These are phyloP conservation scores for Aleiodes alternator DNA, from an alignment of 2,888 invertebrate genomes.

Conservation along the genomic window DNA sequence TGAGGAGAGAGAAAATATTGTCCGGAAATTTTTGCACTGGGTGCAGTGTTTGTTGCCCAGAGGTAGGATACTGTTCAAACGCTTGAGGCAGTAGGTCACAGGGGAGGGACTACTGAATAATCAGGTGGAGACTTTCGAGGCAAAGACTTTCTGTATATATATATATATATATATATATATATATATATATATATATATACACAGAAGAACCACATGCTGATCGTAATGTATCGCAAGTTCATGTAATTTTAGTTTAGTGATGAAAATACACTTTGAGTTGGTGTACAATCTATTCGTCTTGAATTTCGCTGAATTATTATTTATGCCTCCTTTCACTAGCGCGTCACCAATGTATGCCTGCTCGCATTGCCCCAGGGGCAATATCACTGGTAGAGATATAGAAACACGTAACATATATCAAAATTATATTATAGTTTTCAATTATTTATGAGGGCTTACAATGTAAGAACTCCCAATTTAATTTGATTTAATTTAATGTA, in stretches of 20 bases:
- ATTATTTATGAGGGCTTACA: no score
- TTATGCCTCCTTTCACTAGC: conserved; percentile 19
- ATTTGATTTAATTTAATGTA: no score
- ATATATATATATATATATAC: neutral
- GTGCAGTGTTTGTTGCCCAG: conserved; percentile 3
- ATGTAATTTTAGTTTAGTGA: conserved; percentile 12
- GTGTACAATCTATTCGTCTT: conserved; percentile 1
- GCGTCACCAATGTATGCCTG: conserved; percentile 12
- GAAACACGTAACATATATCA: neutral
- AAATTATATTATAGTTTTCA: no score
- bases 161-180: neutral
- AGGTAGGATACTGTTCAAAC: conserved; percentile 15
- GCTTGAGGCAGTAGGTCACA: conserved; percentile 32
- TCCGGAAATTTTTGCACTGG: conserved; percentile 23
- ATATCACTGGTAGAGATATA: neutral
- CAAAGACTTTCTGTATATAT: no score
- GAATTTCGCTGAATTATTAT: conserved; percentile 11
- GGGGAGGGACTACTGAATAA: conserved; percentile 26
- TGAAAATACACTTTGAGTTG: neutral
- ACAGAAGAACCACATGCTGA: conserved; percentile 3
- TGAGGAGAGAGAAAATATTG: conserved; percentile 8
- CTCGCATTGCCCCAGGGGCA: neutral
- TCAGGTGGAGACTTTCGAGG: conserved; percentile 27
- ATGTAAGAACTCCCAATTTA: no score
- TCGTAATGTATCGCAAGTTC: conserved; percentile 32